Conservation (phyloP, 1,140 invertebrate species). For the Berghia stephanieae region DNA sequence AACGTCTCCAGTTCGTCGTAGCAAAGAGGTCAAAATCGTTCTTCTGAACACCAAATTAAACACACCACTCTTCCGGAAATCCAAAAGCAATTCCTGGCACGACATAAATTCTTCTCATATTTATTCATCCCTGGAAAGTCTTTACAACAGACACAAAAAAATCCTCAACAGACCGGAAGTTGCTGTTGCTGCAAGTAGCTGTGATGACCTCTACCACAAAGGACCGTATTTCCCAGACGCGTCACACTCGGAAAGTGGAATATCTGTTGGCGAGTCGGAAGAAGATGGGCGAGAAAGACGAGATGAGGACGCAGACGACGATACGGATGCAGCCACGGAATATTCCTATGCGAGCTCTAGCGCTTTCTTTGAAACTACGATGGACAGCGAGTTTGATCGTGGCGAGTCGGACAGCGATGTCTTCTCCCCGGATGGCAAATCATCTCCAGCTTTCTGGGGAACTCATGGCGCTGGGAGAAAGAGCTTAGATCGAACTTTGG, state of each 20-base stretch:
- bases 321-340: not conserved
- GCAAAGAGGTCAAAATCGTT: not conserved
- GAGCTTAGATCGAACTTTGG: not conserved
- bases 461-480: conserved; percentile 1
- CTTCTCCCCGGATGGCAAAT: too few species aligned
- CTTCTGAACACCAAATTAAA: not conserved
- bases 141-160: not conserved
- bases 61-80: not conserved
- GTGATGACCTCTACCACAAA: conserved; percentile 28
- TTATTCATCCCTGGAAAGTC: conserved; percentile 22
- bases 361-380: conserved; percentile 30
- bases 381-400: conserved; percentile 32
- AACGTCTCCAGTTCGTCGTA: too few species aligned
- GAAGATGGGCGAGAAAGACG: conserved; percentile 23
- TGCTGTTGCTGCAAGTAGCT: conserved; percentile 23
- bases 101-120: conserved; percentile 28
- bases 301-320: conserved; percentile 16
- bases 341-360: conserved; percentile 33
- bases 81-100: conserved; percentile 17
- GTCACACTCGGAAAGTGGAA: conserved; percentile 34
- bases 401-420: conserved; percentile 20
- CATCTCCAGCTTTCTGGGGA: not conserved
- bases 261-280: conserved; percentile 28
- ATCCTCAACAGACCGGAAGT: not conserved
- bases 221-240: conserved; percentile 5